Base-by-base conservation (phyloP, 2,797 vertebrate species). In the Anomalospiza imberbis region DNA sequence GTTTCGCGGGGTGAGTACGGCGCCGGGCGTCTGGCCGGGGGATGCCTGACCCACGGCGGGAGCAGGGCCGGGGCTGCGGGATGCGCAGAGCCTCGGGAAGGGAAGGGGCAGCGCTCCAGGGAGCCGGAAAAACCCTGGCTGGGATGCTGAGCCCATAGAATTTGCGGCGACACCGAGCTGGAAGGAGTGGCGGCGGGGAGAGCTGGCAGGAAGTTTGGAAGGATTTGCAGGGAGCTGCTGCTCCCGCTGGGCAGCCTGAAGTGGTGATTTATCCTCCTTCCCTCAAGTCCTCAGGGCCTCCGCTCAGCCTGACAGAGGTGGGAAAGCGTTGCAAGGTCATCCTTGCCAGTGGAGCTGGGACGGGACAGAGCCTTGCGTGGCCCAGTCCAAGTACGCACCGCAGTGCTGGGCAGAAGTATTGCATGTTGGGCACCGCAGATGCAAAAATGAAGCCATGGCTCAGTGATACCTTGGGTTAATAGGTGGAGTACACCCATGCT, bases 1-100 rank as follows among this genome's bases (percentile, higher is more conserved):
- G 54, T 83, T 72, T 68, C 11, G 38, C 15, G 62, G 63, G 88
- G 96, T 95, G 81, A 97, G 96, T 95, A 44, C 18, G 6, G 48
- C 31, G 36, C 31, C 31, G 17, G 50, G 36, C 7, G 17, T 17
- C 55, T 3, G 24, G 51, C 20, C 17, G 21, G 26, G n/a, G 32
- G 58, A 31, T 78, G 74, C 34, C 26, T 17, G 40, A 19, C 7
- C 38, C 42, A 2, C 4, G 29, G n/a, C 42, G 26, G 31, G 25
- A 75, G 67, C 17, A 11, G 44, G 66, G 18, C 21, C 10, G 7
- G 22, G 3, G 42, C 73, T 32, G 40, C 36, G 17, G 51, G 42
- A 24, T 40, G 13, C 21, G 9, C 34, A 18, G 40, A 81, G 54
- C 36, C 8, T 25, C 5, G 47, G 45, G 26, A 12, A 15, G 14